Evolutionary conservation across 2,113 vertebrate genomes (phyloP).

Genomic region (Orycteropus afer): DNA sequence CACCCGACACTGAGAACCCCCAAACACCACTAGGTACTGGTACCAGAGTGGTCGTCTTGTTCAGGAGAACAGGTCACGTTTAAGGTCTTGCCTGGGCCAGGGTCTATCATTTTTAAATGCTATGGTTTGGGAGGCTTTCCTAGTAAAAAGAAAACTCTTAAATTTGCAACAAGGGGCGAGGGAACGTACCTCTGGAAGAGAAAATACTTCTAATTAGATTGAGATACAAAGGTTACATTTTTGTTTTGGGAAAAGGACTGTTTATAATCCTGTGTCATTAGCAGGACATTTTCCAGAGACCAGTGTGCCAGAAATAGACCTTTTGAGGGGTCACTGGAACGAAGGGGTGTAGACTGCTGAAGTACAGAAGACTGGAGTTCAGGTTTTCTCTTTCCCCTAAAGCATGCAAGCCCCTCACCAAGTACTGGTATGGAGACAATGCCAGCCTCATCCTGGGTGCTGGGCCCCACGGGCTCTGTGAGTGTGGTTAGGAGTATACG

Average conservation of each 20-base stretch:
- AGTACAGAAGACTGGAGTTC: slow-evolving; percentile 46
- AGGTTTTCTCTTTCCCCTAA: not conserved
- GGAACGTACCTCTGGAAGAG: slow-evolving; percentile 64
- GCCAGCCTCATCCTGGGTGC: not conserved
- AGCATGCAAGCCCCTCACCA: not conserved
- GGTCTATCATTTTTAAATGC: not conserved
- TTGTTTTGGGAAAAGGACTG: slow-evolving; percentile 75
- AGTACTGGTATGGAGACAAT: not conserved
- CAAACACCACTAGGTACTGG: not conserved
- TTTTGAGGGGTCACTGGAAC: slow-evolving; percentile 65
- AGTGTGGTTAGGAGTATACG: not conserved
- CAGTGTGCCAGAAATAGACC: slow-evolving; percentile 73
- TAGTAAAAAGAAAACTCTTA: slow-evolving; percentile 57
- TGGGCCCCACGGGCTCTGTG: not conserved
- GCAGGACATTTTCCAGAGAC: slow-evolving; percentile 78
- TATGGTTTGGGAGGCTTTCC: not conserved
- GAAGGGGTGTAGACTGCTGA: slow-evolving; percentile 52
- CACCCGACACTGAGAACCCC: not conserved
- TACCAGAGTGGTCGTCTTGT: not conserved
- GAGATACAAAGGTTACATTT: slow-evolving; percentile 79
- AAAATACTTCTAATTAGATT: slow-evolving; percentile 77
- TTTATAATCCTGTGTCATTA: slow-evolving; percentile 79
- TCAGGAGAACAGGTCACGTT: not conserved
- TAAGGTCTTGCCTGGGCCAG: not conserved
- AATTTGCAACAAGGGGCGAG: slow-evolving; percentile 10